These are phyloP conservation scores for Coregonus ussuriensis DNA, from an alignment of 2,797 vertebrate species.

Conservation along the genomic window DNA sequence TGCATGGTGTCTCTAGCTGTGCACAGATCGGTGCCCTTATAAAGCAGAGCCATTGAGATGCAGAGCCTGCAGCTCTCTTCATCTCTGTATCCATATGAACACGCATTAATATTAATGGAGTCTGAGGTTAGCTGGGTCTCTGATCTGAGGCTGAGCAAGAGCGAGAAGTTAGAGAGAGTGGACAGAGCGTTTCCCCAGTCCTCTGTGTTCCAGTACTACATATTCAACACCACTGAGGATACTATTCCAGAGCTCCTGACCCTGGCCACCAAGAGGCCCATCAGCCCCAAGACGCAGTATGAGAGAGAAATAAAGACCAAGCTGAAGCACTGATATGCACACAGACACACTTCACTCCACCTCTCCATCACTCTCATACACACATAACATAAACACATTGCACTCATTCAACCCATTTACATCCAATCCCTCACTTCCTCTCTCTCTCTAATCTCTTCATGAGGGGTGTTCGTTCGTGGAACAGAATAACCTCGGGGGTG, in stretches of 20 bases:
- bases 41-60: conserved; percentile 17
- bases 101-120: conserved; percentile 31
- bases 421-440: conserved; percentile 32
- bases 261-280: conserved; percentile 10
- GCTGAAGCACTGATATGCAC: conserved; percentile 31
- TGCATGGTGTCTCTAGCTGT: background rate
- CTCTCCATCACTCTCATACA: background rate
- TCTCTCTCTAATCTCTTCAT: conserved; percentile 37
- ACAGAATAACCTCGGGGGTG: conserved; percentile 75
- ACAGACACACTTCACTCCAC: conserved; percentile 21
- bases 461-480: conserved; percentile 62
- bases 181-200: background rate
- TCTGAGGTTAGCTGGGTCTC: background rate
- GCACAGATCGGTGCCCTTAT: conserved; percentile 2
- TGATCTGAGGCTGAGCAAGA: background rate
- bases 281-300: conserved; percentile 17
- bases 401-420: conserved; percentile 32
- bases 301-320: background rate
- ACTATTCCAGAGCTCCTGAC: background rate
- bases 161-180: background rate
- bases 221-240: background rate
- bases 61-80: conserved; percentile 5
- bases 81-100: conserved; percentile 7
- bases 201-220: background rate
- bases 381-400: conserved; percentile 3